phyloP scores from a whole-genome alignment of 2,113 vertebrate species.

The Catharus fuscescens region DNA sequence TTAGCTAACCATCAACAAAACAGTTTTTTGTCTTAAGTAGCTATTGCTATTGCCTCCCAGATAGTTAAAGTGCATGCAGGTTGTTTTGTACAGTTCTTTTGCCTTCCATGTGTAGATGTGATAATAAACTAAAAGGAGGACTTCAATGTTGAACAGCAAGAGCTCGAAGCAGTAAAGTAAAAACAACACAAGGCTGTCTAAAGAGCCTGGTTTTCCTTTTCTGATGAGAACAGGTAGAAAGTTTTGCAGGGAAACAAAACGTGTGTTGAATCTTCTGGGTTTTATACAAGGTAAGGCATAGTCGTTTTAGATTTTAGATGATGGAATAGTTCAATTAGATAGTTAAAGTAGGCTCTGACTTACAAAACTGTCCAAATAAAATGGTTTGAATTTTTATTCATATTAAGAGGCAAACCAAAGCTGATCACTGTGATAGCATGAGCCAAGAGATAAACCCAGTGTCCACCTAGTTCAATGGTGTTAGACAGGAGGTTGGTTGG shows the following conservation, averaged over 20 bases:
- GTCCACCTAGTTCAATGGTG: background rate
- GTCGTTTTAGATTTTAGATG: background rate
- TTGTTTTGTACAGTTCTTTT: background rate
- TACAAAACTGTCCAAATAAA: background rate
- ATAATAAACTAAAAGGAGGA: background rate
- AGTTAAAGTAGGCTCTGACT: background rate
- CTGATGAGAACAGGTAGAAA: background rate
- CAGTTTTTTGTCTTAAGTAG: background rate
- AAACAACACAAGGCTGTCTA: background rate
- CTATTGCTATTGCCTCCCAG: background rate
- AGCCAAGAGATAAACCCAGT: background rate
- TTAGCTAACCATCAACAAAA: background rate
- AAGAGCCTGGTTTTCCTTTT: background rate
- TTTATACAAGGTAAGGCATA: background rate
- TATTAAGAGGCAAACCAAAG: background rate
- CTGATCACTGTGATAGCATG: rapidly evolving
- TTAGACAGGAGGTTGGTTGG: background rate
- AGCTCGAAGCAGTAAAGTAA: background rate
- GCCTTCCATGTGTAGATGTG: background rate
- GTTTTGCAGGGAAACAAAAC: background rate
- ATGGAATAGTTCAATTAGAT: background rate
- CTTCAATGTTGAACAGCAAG: background rate
- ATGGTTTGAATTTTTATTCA: background rate
- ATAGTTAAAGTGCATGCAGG: background rate
- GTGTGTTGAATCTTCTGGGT: background rate